Evolutionary conservation across 2,113 vertebrate genomes (phyloP).

Genomic region (Dicrurus megarhynchus): DNA sequence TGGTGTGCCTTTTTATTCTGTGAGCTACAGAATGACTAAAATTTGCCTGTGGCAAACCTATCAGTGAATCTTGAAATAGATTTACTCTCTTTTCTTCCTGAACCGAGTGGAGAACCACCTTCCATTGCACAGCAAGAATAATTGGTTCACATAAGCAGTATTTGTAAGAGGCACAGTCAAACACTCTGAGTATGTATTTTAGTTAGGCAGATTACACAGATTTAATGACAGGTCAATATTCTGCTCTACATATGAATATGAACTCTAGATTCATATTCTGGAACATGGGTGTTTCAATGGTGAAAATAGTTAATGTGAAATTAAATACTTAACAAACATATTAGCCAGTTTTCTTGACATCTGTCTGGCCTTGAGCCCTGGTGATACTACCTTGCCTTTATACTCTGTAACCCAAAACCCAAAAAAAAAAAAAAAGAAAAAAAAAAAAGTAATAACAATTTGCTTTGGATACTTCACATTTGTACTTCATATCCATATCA

Average conservation of each 20-base stretch:
- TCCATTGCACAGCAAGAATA: background rate
- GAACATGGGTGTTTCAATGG: background rate
- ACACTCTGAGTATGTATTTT: background rate
- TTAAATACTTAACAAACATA: background rate
- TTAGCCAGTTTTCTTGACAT: background rate
- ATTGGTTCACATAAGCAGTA: background rate
- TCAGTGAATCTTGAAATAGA: background rate
- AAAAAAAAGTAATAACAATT: background rate
- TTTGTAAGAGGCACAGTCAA: background rate
- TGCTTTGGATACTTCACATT: background rate
- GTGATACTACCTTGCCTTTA: background rate
- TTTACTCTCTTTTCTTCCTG: background rate
- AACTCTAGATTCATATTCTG: background rate
- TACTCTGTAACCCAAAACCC: background rate
- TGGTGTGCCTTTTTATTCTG: slow-evolving; percentile 50
- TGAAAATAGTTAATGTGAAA: background rate
- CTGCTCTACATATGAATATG: background rate
- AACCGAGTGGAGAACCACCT: background rate
- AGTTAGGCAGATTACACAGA: background rate
- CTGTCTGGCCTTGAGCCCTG: background rate
- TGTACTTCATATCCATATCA: background rate
- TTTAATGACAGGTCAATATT: background rate
- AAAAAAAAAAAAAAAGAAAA: no score
- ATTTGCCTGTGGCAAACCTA: slow-evolving; percentile 29
- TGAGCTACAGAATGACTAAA: slow-evolving; percentile 25